Base-by-base conservation (phyloP, 1,140 invertebrate genomes). In the Papilio aristodemus region DNA sequence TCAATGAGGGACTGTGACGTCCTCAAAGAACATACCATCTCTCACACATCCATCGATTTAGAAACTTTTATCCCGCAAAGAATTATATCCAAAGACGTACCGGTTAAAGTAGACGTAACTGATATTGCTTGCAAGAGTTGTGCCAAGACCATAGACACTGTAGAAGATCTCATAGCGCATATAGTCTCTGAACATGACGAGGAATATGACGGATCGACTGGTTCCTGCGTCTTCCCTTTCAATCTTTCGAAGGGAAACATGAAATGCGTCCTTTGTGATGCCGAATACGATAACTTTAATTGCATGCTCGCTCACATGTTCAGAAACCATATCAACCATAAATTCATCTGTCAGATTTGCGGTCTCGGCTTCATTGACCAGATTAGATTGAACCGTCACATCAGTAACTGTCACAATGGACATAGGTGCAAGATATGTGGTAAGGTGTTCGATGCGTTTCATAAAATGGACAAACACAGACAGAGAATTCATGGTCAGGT, bases 11-110 rank as follows among this genome's bases (percentile, higher is more conserved):
- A 85, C 46, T 77, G 74, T 43, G 76, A 78, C 0, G 60, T 25
- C 0, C 59, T 87, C 0, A 81, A 75, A 67, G 71, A 81, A 25
- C 83, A 87, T 36, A 83, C 77, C 0, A 8, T 58, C n/a, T 79
- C 71, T 67, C 84, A 86, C 58, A 60, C 57, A 6, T 36, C 25
- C 4, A 36, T 85, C 9, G 74, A 84, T 25, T 17, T 86, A 7
- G 72, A 75, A 0, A 37, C 25, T 6, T 84, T 85, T 58, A 74
- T 85, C 25, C 70, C 75, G 0, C 76, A 83, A 58, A 77, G 58
- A 22, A 79, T 87, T 6, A 77, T 84, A 37, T 72, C 79, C 1
- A 87, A 85, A 79, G 80, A 85, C 71, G 36, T 87, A 11, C 85
- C 83, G 17, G 69, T 87, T 0, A 87, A 87, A 73, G 71, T 86